A percentile compares a stretch with the other conserved stretches of the same genome.
These are phyloP conservation scores for Invenusta paracnida DNA, from an alignment of 2,888 invertebrate genomes.

Conservation along the genomic window DNA sequence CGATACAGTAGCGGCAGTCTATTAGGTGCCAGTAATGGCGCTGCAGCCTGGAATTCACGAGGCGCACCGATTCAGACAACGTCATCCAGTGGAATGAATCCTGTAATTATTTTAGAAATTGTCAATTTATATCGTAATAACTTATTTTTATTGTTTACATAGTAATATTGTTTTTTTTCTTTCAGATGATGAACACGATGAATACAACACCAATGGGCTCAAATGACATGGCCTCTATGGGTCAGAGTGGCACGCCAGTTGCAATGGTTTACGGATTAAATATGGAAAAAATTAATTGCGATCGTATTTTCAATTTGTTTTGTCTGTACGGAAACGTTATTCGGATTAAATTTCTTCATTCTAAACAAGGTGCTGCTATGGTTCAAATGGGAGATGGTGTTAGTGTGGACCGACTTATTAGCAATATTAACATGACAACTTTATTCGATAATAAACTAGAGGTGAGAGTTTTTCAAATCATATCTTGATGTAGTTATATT, in stretches of 20 bases:
- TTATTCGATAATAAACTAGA: conserved; percentile 73
- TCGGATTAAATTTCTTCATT: conserved; percentile 89
- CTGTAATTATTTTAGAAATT: too few relatives aligned
- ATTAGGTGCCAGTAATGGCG: neutral
- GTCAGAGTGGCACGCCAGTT: conserved; percentile 66
- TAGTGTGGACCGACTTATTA: conserved; percentile 87
- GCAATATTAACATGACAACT: conserved; percentile 85
- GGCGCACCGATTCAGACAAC: neutral
- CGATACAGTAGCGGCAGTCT: neutral
- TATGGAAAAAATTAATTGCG: conserved; percentile 85
- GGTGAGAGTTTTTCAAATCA: conserved; percentile 57
- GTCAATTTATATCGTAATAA: too few relatives aligned
- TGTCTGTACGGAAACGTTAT: conserved; percentile 95
- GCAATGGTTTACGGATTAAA: conserved; percentile 97
- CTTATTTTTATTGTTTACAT: too few relatives aligned
- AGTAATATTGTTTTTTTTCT: too few relatives aligned
- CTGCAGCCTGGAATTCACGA: neutral
- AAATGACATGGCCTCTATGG: neutral
- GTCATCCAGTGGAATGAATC: neutral
- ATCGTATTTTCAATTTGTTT: conserved; percentile 91
- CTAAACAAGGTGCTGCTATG: conserved; percentile 98
- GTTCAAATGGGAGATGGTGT: conserved; percentile 94
- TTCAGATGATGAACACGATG: neutral
- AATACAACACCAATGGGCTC: neutral
- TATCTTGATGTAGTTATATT: too few relatives aligned